Percentiles rank a stretch among this genome's conserved stretches.
These are phyloP conservation scores for Pachliopta kotzebuea DNA, from an alignment of 2,888 invertebrate genomes.

Conservation along the genomic window DNA sequence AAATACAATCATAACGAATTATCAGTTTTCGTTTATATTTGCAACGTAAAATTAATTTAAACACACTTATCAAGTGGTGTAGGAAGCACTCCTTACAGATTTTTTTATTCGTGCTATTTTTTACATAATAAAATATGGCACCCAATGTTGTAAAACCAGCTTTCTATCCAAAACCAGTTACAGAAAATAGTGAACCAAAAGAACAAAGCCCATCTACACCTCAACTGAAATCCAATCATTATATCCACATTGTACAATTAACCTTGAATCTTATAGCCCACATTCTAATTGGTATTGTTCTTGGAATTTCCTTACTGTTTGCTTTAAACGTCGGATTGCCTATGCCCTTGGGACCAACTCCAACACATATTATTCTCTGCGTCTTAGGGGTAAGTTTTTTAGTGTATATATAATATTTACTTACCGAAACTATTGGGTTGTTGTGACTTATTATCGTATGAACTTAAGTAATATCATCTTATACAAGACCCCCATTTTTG, in stretches of 20 bases:
- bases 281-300: constrained; percentile 48
- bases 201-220: no score
- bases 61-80: neutral
- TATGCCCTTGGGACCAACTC: constrained; percentile 38
- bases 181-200: neutral
- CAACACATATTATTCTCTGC: constrained; percentile 51
- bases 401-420: neutral
- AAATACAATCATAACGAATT: neutral
- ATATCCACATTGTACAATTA: constrained; percentile 15
- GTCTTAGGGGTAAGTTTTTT: constrained; percentile 56
- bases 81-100: neutral
- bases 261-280: constrained; percentile 47
- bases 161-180: neutral
- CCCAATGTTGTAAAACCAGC: neutral
- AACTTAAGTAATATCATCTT: no score
- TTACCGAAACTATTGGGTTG: neutral
- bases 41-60: neutral
- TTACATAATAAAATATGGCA: neutral
- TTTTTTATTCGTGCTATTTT: neutral
- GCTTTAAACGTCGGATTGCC: neutral
- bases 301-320: constrained; percentile 38
- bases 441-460: neutral
- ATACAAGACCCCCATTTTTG: no score
- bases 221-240: neutral
- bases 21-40: neutral